phyloP scores from a whole-genome alignment of 2,888 invertebrate genomes.

The Lasioglossum calceatum region DNA sequence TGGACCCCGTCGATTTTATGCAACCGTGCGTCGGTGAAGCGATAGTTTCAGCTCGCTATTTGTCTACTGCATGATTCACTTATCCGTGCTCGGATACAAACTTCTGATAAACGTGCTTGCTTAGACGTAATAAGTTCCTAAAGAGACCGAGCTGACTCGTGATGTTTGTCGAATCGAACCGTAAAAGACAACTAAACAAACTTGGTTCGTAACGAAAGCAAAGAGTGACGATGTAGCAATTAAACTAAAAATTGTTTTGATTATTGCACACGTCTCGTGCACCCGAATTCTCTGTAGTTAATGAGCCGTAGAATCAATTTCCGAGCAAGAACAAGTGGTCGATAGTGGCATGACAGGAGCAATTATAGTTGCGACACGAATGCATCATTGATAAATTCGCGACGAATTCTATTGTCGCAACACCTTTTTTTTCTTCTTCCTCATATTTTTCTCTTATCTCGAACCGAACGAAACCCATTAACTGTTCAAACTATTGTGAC shows the following conservation, averaged over 20 bases:
- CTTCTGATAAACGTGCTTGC: not conserved
- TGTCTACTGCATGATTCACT: not conserved
- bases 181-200: not conserved
- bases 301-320: not conserved
- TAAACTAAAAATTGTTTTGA: not conserved
- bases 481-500: conserved; percentile 25
- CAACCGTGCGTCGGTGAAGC: not conserved
- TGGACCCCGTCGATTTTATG: not conserved
- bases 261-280: not conserved
- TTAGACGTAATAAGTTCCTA: not conserved
- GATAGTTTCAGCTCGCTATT: not conserved
- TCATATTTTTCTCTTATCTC: conserved; percentile 20
- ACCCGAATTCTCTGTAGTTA: not conserved
- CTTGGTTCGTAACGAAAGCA: not conserved
- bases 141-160: not conserved
- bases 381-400: not conserved
- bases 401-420: not conserved
- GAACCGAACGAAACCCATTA: conserved; percentile 7
- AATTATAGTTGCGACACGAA: not conserved
- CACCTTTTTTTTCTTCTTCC: not conserved
- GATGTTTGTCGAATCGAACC: not conserved
- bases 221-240: not conserved
- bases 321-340: not conserved
- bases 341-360: not conserved
- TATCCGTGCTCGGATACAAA: not conserved